Base-by-base conservation (phyloP, 2,113 vertebrate species). In the Pterophyllum scalare region DNA sequence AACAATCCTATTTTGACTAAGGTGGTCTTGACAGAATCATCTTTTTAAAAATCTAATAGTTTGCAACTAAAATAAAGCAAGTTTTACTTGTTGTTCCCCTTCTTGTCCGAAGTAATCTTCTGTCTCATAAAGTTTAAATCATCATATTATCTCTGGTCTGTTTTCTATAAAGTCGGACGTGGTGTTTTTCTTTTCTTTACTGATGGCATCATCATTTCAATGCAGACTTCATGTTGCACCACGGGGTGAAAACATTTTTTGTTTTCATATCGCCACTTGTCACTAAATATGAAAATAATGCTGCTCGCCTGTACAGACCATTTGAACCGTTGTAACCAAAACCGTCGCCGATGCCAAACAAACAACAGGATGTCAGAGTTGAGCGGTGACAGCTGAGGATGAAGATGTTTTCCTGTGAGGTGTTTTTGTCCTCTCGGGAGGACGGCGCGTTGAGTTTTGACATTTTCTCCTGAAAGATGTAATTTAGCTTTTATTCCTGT, bases 381-480 rank as follows among this genome's bases (percentile, higher is more conserved):
- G 49, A 85, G 31, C 60, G 3, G 60, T 87, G 88, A 87, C 85
- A 83, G 82, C 19, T 59, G 76, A 67, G 54, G 77, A 74, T 52
- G 7, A 43, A 78, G 79, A 76, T 49, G 82, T 58, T 33, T 79
- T 79, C 46, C 56, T 40, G 76, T 3, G 75, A 20, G 60, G 35
- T 77, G 57, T 56, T 61, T 79, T 80, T 33, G 28, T 70, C 20
- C 20, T 40, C 35, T 78, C 64, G 14, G 75, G 67, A 52, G 10
- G 46, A n/a, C 74, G 1, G 19, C 11, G 5, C 0, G 33, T 26
- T 31, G 8, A 38, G 11, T 52, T 46, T 15, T 75, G 33, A 40
- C n/a, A n/a, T 77, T 65, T 40, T 31, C 54, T 60, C 31, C 76
- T 22, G 2, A 56, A 70, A 40, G 17, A 28, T 14, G 67, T 62